Evolutionary conservation across 1,140 invertebrate species (phyloP).

Genomic region (Drosophila ohnishii): DNA sequence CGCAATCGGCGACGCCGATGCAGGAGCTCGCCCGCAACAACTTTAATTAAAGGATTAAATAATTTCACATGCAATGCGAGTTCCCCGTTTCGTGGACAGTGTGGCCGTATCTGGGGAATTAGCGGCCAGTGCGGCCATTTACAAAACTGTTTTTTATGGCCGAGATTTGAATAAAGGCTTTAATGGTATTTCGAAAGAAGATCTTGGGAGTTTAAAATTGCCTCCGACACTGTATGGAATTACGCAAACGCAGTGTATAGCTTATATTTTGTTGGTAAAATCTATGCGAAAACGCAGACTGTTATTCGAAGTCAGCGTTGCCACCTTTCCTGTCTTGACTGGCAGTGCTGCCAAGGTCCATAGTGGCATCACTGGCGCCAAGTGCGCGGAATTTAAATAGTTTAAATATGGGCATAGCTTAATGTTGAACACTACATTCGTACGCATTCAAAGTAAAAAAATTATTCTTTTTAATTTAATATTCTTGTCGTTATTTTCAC

Average conservation of each 20-base stretch:
- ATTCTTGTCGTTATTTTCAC: too few species aligned
- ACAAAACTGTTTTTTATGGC: not conserved
- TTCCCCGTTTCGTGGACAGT: conserved; percentile 13
- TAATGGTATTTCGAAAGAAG: not conserved
- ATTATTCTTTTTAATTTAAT: too few species aligned
- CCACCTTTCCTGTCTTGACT: not conserved
- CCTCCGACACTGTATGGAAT: not conserved
- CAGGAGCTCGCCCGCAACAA: conserved; percentile 56
- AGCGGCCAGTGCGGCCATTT: not conserved
- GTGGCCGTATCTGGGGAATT: not conserved
- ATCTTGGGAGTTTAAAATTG: too few species aligned
- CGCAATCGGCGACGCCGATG: conserved; percentile 67
- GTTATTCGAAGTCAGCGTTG: not conserved
- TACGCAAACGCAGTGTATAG: not conserved
- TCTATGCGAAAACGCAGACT: not conserved
- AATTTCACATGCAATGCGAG: conserved; percentile 29
- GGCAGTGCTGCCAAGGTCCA: not conserved
- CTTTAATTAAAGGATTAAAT: conserved; percentile 25
- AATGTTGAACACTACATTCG: too few species aligned
- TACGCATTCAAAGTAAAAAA: too few species aligned
- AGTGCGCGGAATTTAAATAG: not conserved
- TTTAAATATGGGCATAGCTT: too few species aligned
- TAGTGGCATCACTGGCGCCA: not conserved
- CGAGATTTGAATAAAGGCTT: not conserved
- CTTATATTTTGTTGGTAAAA: not conserved